Evolutionary conservation across 2,888 invertebrate genomes (phyloP).

Genomic region (Caenorhabditis drosophilae): DNA sequence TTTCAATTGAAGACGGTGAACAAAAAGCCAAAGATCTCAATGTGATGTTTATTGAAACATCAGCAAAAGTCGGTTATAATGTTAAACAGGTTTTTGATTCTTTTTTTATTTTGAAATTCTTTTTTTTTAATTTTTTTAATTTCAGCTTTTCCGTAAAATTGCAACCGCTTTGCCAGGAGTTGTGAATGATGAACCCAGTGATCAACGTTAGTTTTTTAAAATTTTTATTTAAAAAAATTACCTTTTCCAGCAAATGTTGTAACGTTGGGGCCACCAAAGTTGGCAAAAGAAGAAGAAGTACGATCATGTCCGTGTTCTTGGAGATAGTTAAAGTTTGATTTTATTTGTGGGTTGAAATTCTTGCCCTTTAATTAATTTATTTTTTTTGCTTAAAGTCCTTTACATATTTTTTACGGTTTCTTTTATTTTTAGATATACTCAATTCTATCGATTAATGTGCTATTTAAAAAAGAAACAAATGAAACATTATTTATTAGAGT

Average conservation of each 20-base stretch:
- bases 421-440: slow-evolving; percentile 5
- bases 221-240: slow-evolving; percentile 1
- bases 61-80: slow-evolving; percentile 98
- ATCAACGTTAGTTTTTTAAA: slow-evolving; percentile 21
- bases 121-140: slow-evolving; percentile 40
- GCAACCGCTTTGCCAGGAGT: slow-evolving; percentile 97
- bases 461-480: background rate
- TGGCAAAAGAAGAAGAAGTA: slow-evolving; percentile 11
- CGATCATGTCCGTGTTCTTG: slow-evolving; percentile 23
- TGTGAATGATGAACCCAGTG: slow-evolving; percentile 36
- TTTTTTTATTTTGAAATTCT: background rate
- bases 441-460: background rate
- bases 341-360: background rate
- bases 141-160: slow-evolving; percentile 92
- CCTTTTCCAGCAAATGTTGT: slow-evolving; percentile 33
- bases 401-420: slow-evolving; percentile 1
- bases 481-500: no score
- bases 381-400: background rate
- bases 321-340: no score
- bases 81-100: slow-evolving; percentile 84
- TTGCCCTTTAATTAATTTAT: background rate
- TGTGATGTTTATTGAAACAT: slow-evolving; percentile 99
- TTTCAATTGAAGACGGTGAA: slow-evolving; percentile 96
- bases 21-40: slow-evolving; percentile 97
- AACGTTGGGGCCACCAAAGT: slow-evolving; percentile 25